Evolutionary conservation across 2,797 vertebrate species (phyloP).

Genomic region (Melanotaenia parkinsoni): DNA sequence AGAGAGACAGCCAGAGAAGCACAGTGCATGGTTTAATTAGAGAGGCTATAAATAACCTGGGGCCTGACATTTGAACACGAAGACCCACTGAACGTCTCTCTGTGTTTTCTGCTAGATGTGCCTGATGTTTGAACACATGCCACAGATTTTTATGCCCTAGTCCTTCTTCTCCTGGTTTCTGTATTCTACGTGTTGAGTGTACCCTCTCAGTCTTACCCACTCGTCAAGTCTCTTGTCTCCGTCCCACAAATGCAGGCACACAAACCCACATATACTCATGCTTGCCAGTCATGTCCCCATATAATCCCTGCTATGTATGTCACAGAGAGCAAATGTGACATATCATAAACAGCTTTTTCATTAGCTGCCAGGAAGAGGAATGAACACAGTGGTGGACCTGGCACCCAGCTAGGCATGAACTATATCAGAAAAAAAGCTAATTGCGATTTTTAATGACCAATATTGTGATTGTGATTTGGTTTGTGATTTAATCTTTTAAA

Average conservation of each 20-base stretch:
- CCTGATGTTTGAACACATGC: slow-evolving; percentile 76
- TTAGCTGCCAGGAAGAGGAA: slow-evolving; percentile 71
- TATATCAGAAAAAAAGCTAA: too few relatives aligned
- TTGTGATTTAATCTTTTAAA: too few relatives aligned
- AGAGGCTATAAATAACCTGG: slow-evolving; percentile 79
- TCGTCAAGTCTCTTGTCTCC: slow-evolving; percentile 48
- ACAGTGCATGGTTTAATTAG: slow-evolving; percentile 78
- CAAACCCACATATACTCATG: slow-evolving; percentile 17
- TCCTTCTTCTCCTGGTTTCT: slow-evolving; percentile 23
- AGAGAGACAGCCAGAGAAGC: slow-evolving; percentile 64
- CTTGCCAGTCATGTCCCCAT: slow-evolving; percentile 44
- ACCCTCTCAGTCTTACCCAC: slow-evolving; percentile 23
- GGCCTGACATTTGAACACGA: slow-evolving; percentile 80
- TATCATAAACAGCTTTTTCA: slow-evolving; percentile 68
- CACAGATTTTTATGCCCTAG: slow-evolving; percentile 53
- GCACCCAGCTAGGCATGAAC: slow-evolving; percentile 57
- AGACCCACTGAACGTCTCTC: slow-evolving; percentile 69
- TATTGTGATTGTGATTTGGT: too few relatives aligned
- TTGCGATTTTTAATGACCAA: too few relatives aligned
- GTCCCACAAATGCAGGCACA: slow-evolving; percentile 39
- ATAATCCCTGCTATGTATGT: slow-evolving; percentile 61
- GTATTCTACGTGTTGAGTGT: slow-evolving; percentile 18
- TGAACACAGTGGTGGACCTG: slow-evolving; percentile 56
- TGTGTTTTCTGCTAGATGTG: slow-evolving; percentile 62
- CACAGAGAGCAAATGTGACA: slow-evolving; percentile 60